Percentiles rank a stretch among this genome's conserved stretches.
phyloP scores from a whole-genome alignment of 2,797 vertebrate genomes.

The Pantherophis vulpinus region DNA sequence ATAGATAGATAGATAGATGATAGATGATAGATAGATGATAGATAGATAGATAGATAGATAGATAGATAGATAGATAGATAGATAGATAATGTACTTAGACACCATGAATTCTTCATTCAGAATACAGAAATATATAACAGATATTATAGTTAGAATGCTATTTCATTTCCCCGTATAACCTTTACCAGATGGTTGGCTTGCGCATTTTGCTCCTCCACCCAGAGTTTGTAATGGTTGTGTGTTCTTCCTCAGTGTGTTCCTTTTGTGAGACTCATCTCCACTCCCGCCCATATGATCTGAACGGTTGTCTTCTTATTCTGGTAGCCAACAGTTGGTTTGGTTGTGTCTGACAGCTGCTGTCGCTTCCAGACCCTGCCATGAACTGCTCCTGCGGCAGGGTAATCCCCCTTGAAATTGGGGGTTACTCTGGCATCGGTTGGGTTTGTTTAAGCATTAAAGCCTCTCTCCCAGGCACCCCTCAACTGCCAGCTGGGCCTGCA shows the following conservation, averaged over 20 bases:
- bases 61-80: background rate
- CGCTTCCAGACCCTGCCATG: background rate
- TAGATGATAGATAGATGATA: too few species aligned
- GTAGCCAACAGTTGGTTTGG: background rate
- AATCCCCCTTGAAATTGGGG: conserved; percentile 19
- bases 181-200: background rate
- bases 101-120: background rate
- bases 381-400: background rate
- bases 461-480: background rate
- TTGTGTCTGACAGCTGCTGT: background rate
- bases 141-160: background rate
- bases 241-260: background rate
- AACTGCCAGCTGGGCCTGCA: background rate
- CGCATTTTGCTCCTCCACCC: background rate
- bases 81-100: background rate
- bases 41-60: too few species aligned
- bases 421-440: background rate
- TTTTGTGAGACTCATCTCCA: background rate
- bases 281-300: background rate
- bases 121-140: background rate
- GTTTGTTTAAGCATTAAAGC: conserved; percentile 13
- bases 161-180: background rate
- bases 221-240: background rate
- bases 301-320: background rate
- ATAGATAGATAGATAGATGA: too few species aligned